Evolutionary conservation across 2,797 vertebrate species (phyloP), one percentile per base, ranked within the genome.

Genomic region (Sebastes variabilis): DNA sequence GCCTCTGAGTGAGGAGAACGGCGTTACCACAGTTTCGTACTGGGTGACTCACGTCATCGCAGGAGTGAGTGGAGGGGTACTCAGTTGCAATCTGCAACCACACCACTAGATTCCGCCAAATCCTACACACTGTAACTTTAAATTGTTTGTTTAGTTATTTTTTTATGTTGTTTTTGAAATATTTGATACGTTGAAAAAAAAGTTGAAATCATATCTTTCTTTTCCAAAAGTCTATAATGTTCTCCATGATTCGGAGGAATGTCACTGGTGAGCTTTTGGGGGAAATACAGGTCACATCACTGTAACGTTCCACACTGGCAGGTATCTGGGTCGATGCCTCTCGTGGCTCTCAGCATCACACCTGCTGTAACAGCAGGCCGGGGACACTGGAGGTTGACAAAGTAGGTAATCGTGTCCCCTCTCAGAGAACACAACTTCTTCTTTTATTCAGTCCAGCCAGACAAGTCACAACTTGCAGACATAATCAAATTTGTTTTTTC

Each of bases 331-430:
- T 81, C 93, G 89, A 42, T 4, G 10, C 68, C 75, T 75, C 88
- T 72, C 27, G 12, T 70, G 72, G 88, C 73, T 86, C 75, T 85
- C 72, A 86, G 86, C 72, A 58, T 79, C 80, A 82, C 92, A 93
- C 93, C 91, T 92, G 92, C 91, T 87, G 81, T 60, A 87, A 29
- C 86, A 92, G 88, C 88, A 54, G 84, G 86, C 64, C 61, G 71
- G 46, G 75, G 83, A 87, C 71, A 60, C 56, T 67, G 66, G 82
- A 93, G 85, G 84, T 77, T 76, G 82, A 74, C 72, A 85, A 93
- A 90, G 77, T 91, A 93, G 89, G 90, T 82, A 79, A 93, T 74
- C n/a, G 18, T 85, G 91, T 89, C 82, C 85, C 69, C 84, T 92
- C 76, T 74, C 20, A 81, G 77, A 88, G 84, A 85, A 93, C 89